phyloP scores from a whole-genome alignment of 2,888 invertebrate genomes.

The Carpatolechia fugitivella region DNA sequence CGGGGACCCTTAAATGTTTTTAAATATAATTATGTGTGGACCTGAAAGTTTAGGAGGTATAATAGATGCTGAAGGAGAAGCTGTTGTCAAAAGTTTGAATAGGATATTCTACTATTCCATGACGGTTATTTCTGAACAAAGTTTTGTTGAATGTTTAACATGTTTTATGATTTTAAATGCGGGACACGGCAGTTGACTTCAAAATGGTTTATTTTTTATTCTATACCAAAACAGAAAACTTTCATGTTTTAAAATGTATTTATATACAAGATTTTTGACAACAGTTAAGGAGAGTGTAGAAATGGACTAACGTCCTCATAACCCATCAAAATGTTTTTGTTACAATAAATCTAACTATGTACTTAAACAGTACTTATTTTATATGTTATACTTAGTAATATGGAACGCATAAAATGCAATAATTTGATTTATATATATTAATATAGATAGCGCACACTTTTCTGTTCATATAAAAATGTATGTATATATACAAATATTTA shows the following conservation, averaged over 20 bases:
- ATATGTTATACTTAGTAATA: slow-evolving; percentile 22
- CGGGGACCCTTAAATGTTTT: slow-evolving; percentile 37
- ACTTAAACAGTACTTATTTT: slow-evolving; percentile 1
- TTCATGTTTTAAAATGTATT: neutral
- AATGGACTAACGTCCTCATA: neutral
- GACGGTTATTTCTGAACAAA: no score
- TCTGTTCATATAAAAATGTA: slow-evolving; percentile 39
- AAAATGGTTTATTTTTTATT: no score
- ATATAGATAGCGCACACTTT: slow-evolving; percentile 53
- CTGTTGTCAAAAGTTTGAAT: neutral
- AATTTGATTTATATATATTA: slow-evolving; percentile 34
- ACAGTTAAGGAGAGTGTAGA: neutral
- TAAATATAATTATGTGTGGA: slow-evolving; percentile 11
- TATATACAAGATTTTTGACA: neutral
- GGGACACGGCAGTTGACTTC: no score
- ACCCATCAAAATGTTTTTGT: neutral
- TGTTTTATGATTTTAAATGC: no score
- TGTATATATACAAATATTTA: slow-evolving; percentile 44
- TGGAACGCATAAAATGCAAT: slow-evolving; percentile 64
- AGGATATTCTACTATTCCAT: no score
- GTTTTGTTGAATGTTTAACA: no score
- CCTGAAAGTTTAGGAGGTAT: neutral
- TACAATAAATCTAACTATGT: neutral
- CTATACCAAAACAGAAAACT: no score
- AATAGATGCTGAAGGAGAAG: no score